Conservation (phyloP, 2,113 vertebrate genomes). For the Turdus rufiventris region DNA sequence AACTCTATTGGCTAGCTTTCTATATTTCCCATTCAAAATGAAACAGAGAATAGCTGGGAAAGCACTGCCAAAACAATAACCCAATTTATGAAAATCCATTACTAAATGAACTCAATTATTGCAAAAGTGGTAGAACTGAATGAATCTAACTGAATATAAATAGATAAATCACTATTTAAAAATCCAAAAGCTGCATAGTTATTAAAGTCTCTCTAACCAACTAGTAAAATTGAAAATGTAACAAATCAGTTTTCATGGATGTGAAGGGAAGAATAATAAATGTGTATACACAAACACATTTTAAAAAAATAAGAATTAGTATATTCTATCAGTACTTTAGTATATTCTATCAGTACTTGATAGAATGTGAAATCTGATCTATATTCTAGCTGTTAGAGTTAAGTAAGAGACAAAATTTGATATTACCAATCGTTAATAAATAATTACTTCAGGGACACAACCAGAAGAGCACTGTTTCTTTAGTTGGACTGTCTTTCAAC, state of each 20-base stretch:
- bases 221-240: background rate
- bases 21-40: background rate
- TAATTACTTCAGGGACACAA: background rate
- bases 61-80: background rate
- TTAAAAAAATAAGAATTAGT: background rate
- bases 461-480: background rate
- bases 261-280: background rate
- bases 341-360: no score
- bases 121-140: background rate
- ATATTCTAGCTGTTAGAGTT: background rate
- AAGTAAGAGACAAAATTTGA: background rate
- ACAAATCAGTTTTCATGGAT: background rate
- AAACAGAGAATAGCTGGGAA: background rate
- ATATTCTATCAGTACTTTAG: background rate
- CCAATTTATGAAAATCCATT: background rate
- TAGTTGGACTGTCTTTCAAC: background rate
- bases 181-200: background rate
- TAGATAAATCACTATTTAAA: background rate
- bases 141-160: background rate
- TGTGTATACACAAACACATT: accelerated
- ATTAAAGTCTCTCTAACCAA: background rate
- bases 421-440: background rate
- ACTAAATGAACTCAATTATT: background rate
- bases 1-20: background rate
- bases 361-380: background rate